Base-by-base conservation (phyloP, 2,888 invertebrate genomes). In the Eumerus sabulonum region DNA sequence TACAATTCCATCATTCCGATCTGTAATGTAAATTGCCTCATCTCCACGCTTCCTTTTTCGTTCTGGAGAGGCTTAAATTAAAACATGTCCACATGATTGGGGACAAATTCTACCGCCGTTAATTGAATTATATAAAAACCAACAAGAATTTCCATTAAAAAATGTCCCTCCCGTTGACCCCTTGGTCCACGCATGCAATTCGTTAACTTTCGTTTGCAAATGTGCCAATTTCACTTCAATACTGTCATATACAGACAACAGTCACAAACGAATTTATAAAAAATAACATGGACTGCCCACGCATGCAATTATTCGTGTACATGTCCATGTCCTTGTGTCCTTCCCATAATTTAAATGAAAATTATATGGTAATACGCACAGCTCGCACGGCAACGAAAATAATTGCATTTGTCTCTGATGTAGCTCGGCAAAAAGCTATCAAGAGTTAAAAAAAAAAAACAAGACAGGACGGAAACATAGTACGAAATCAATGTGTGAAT, bases 111-210 rank as follows among this genome's bases (percentile, higher is more conserved):
- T 1, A 57, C 50, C 57, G 40, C 54, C 54, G 54, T 59, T 59
- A 76, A 76, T 66, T 76, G 70, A 76, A 64, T 76, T 54, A 60
- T 19, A 64, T 44, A 56, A 68, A 59, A 70, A 70, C 67, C 62
- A 74, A 70, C 64, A 66, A 71, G 64, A 64, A 60, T 64, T 76
- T 59, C 60, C 70, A 76, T 71, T 76, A 71, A 42, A 47, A 76
- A 27, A 27, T 70, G 13, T 27, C 7, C 16, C 45, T 35, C 19
- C 53, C 1, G 42, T 2, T 27, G 27, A 17, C 12, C 38, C 17
- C 13, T 11, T 45, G 17, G 27, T 27, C 27, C 27, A 7, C 27
- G n/a, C n/a, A n/a, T n/a, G n/a, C n/a, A n/a, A n/a, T n/a, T n/a
- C 51, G 18, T 68, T 47, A 19, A n/a, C 47, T 48, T 13, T 18